These are phyloP conservation scores for Caenorhabditis doughertyi DNA, from an alignment of 2,888 invertebrate species.

Conservation along the genomic window DNA sequence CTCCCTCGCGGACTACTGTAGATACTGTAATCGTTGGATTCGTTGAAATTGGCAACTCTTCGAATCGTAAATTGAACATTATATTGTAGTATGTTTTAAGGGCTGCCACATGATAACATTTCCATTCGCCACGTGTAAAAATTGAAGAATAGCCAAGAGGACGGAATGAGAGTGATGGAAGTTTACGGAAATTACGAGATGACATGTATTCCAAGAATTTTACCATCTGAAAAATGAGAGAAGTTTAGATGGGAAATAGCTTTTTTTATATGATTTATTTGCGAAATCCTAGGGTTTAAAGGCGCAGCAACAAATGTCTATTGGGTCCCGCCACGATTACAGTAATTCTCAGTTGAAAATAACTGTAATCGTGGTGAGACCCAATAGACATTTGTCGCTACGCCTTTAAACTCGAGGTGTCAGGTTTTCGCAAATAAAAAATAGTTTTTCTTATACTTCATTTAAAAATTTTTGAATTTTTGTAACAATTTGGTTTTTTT, in stretches of 20 bases:
- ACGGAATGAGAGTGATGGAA: conserved; percentile 18
- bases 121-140: conserved; percentile 67
- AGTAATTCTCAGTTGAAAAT: too few relatives aligned
- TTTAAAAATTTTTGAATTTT: too few relatives aligned
- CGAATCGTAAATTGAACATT: conserved; percentile 67
- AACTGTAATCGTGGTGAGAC: too few relatives aligned
- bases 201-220: conserved; percentile 64
- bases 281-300: too few relatives aligned
- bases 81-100: conserved; percentile 66
- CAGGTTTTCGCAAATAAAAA: too few relatives aligned
- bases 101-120: conserved; percentile 34
- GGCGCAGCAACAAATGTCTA: too few relatives aligned
- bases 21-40: conserved; percentile 19
- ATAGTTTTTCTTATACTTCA: too few relatives aligned
- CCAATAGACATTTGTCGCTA: too few relatives aligned
- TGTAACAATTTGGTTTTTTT: too few relatives aligned
- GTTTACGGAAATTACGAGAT: conserved; percentile 57
- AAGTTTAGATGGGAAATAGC: neutral
- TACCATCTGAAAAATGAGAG: conserved; percentile 15
- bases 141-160: conserved; percentile 15
- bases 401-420: too few relatives aligned
- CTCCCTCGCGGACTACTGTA: conserved; percentile 26
- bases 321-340: too few relatives aligned
- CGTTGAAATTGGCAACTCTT: conserved; percentile 65
- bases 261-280: too few relatives aligned